Percentiles rank a stretch among this genome's conserved stretches.
Conservation (phyloP, 2,797 vertebrate genomes). For the Eulemur mongoz region DNA sequence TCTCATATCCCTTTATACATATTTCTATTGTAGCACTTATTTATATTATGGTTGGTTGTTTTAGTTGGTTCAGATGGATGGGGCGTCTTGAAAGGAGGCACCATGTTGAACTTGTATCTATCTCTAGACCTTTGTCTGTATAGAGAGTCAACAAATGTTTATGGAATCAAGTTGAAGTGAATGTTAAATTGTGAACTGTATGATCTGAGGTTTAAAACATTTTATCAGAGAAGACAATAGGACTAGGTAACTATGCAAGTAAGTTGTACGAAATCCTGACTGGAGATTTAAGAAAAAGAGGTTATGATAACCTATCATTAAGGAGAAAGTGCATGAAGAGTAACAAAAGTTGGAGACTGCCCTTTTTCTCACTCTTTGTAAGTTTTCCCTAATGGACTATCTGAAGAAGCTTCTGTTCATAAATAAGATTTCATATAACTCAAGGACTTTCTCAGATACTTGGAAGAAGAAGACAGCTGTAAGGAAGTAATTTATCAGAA, state of each 20-base stretch:
- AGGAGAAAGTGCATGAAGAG: not conserved
- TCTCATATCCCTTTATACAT: not conserved
- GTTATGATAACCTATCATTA: not conserved
- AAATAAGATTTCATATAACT: not conserved
- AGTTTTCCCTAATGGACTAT: not conserved
- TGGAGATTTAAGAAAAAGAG: not conserved
- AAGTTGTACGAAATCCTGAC: not conserved
- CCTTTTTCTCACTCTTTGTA: not conserved
- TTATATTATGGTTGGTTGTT: not conserved
- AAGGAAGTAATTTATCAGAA: conserved; percentile 9
- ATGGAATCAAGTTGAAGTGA: not conserved
- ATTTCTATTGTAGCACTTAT: not conserved
- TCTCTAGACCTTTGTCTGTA: not conserved
- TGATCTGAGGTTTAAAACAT: not conserved
- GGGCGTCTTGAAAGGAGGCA: not conserved
- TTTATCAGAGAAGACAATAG: not conserved
- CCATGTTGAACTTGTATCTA: not conserved
- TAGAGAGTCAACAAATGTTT: not conserved
- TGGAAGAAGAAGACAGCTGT: not conserved
- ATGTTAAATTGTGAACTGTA: not conserved
- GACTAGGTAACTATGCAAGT: not conserved
- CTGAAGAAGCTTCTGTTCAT: not conserved
- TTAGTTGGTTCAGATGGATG: not conserved
- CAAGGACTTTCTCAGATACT: not conserved
- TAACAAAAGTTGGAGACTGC: not conserved